Base-by-base conservation (phyloP, 2,113 vertebrate genomes). In the Aptenodytes patagonicus region DNA sequence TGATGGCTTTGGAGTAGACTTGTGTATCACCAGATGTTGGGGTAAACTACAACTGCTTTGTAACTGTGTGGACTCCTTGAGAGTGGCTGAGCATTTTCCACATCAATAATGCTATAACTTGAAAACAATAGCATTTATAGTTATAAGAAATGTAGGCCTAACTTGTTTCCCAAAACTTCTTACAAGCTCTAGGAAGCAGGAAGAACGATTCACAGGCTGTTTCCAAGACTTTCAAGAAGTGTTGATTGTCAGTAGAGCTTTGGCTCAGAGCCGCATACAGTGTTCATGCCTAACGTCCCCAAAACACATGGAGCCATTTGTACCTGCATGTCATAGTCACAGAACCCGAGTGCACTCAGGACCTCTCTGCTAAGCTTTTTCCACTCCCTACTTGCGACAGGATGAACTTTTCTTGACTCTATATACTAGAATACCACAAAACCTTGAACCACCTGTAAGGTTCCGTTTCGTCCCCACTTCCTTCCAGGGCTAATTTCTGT, bases 281-380 rank as follows among this genome's bases (percentile, higher is more conserved):
- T 52, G 7, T 58, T 69, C 17, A 9, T 75, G 58, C 49, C 44
- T 36, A 40, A 29, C 3, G 4, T 73, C 34, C 58, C 40, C 40
- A 66, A 31, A 84, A 47, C 19, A 7, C 10, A 0, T 12, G 26
- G 32, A 83, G 25, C 38, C 13, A 18, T 68, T 86, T 68, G 25
- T n/a, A 76, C 22, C 47, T 42, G 17, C 6, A 0, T 60, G 36
- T 80, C 25, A 11, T 10, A 57, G 26, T 46, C 52, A 32, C 31
- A 69, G 47, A 90, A 61, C 17, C 14, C 0, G 0, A 47, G 29
- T 32, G 42, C 18, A 36, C 25, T 52, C 3, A 0, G 13, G 13
- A 32, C 15, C n/a, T 90, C 16, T 84, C 47, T 89, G 32, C 40
- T 69, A 68, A 88, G 29, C 10, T 83, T 89, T 72, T 72, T 40